A percentile compares a stretch with the other conserved stretches of the same genome.
Evolutionary conservation across 2,113 vertebrate genomes (phyloP).

Genomic region (Cyanocitta stelleri): DNA sequence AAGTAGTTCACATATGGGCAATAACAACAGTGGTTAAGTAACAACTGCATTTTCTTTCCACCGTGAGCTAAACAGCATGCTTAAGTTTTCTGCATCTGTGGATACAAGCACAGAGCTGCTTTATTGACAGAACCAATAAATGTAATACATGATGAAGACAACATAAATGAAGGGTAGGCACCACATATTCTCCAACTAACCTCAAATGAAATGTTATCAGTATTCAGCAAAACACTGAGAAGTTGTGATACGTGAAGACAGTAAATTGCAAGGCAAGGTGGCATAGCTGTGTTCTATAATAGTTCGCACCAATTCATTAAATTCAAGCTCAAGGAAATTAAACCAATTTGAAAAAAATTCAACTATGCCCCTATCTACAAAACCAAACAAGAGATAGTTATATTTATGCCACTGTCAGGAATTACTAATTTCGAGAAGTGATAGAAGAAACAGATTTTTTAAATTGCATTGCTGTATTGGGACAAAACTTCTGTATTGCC

Average conservation of each 20-base stretch:
- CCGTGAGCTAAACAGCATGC: background rate
- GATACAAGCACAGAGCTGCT: background rate
- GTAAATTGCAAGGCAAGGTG: background rate
- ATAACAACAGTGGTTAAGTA: background rate
- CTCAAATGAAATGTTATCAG: background rate
- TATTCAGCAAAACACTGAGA: background rate
- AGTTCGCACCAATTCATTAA: background rate
- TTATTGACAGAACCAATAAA: background rate
- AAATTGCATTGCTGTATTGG: background rate
- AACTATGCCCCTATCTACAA: background rate
- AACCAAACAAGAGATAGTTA: background rate
- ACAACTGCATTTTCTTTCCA: background rate
- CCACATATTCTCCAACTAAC: background rate
- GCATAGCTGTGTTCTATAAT: background rate
- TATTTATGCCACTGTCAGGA: background rate
- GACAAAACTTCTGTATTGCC: background rate
- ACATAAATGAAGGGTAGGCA: background rate
- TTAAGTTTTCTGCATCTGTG: background rate
- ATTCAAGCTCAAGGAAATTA: background rate
- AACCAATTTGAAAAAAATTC: background rate
- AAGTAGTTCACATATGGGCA: background rate
- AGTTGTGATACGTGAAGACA: background rate
- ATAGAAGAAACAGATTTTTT: background rate
- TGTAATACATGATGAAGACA: background rate
- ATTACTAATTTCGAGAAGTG: background rate